These are phyloP conservation scores for Portunus trituberculatus DNA, from an alignment of 1,140 invertebrate genomes.

Conservation along the genomic window DNA sequence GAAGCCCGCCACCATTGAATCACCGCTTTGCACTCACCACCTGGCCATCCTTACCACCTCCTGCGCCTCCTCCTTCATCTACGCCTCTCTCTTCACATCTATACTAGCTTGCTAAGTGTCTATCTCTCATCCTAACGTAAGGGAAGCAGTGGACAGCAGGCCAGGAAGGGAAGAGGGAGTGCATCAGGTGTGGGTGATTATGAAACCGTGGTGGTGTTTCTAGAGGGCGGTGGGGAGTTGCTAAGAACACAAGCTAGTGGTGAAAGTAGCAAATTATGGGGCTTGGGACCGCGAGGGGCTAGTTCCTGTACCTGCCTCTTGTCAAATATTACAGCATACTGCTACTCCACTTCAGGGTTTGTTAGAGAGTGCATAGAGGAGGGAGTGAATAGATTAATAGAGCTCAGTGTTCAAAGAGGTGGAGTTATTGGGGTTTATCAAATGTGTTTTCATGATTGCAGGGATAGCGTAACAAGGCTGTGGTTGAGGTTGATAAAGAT, in stretches of 20 bases:
- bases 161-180: background rate
- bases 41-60: background rate
- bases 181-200: background rate
- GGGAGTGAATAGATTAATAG: too few species aligned
- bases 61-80: background rate
- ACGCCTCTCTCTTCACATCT: background rate
- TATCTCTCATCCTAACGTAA: background rate
- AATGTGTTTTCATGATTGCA: too few species aligned
- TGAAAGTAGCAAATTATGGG: slow-evolving; percentile 23
- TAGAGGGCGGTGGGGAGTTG: background rate
- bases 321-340: background rate
- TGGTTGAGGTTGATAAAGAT: too few species aligned
- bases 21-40: background rate
- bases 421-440: too few species aligned
- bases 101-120: background rate
- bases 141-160: background rate
- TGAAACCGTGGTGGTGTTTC: slow-evolving; percentile 9
- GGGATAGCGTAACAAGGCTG: too few species aligned
- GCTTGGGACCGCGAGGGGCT: background rate
- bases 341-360: background rate
- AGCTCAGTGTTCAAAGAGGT: too few species aligned
- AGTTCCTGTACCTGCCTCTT: background rate
- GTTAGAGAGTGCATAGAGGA: background rate
- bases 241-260: slow-evolving; percentile 1
- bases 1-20: background rate